Conservation (phyloP, 2,888 invertebrate genomes). For the Scaptomyza flava region DNA sequence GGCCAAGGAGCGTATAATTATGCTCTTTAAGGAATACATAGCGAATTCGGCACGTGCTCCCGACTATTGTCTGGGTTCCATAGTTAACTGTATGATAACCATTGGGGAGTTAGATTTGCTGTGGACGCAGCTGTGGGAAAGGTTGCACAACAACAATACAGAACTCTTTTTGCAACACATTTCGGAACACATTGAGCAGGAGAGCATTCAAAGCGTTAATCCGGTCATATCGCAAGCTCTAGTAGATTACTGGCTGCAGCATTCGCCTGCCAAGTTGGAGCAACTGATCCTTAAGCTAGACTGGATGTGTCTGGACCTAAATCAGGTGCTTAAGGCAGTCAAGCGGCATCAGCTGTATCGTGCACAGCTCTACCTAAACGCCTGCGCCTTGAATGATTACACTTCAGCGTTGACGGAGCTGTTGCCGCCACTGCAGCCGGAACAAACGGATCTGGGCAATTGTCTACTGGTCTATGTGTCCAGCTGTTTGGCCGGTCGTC, state of each 20-base stretch:
- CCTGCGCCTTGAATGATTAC: constrained; percentile 91
- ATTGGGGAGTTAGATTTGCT: constrained; percentile 85
- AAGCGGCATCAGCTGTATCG: constrained; percentile 82
- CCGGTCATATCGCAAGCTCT: constrained; percentile 90
- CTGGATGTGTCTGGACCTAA: constrained; percentile 90
- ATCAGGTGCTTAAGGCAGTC: constrained; percentile 86
- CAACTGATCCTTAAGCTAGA: constrained; percentile 90
- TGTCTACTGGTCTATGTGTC: constrained; percentile 93
- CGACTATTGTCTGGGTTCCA: constrained; percentile 83
- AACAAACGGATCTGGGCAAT: constrained; percentile 88
- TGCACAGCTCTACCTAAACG: constrained; percentile 89
- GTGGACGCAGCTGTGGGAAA: constrained; percentile 88
- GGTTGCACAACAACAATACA: constrained; percentile 85
- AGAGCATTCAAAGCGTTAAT: constrained; percentile 87
- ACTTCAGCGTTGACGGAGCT: constrained; percentile 90
- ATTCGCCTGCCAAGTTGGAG: constrained; percentile 88
- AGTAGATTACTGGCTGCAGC: constrained; percentile 88
- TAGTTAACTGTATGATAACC: constrained; percentile 83
- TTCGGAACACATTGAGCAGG: constrained; percentile 89
- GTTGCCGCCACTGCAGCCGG: constrained; percentile 85
- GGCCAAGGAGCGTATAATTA: constrained; percentile 83
- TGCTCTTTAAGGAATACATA: constrained; percentile 85
- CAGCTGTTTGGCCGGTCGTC: constrained; percentile 93
- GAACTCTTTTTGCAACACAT: constrained; percentile 88
- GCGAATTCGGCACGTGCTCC: constrained; percentile 83